Evolutionary conservation across 2,888 invertebrate species (phyloP).

Genomic region (Phortica magna): DNA sequence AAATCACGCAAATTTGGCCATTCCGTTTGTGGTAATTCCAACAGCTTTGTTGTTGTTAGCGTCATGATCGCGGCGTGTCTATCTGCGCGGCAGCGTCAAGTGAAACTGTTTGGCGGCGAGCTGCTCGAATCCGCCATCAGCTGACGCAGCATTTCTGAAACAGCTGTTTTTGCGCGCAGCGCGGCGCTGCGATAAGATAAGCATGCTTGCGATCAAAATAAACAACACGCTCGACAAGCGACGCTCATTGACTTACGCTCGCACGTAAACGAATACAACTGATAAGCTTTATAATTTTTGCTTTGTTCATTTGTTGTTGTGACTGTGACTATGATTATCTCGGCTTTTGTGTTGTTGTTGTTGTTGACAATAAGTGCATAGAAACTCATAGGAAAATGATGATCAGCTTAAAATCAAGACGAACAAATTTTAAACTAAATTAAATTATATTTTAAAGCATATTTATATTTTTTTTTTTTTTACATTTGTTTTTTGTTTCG

Average conservation of each 20-base stretch:
- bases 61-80: neutral
- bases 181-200: neutral
- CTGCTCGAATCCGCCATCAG: neutral
- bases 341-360: too few relatives aligned
- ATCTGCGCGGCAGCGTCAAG: neutral
- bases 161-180: neutral
- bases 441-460: too few relatives aligned
- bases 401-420: neutral
- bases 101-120: neutral
- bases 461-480: too few relatives aligned
- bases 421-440: too few relatives aligned
- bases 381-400: neutral
- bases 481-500: neutral
- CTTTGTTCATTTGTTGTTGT: too few relatives aligned
- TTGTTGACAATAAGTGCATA: neutral
- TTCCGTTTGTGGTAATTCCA: constrained; percentile 7
- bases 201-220: neutral
- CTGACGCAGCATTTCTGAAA: constrained; percentile 13
- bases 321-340: too few relatives aligned
- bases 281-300: neutral
- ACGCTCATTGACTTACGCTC: neutral
- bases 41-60: neutral
- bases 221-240: neutral
- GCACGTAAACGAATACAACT: neutral
- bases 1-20: constrained; percentile 12